Evolutionary conservation across 2,888 invertebrate species (phyloP).

Genomic region (Sisyra terminalis): DNA sequence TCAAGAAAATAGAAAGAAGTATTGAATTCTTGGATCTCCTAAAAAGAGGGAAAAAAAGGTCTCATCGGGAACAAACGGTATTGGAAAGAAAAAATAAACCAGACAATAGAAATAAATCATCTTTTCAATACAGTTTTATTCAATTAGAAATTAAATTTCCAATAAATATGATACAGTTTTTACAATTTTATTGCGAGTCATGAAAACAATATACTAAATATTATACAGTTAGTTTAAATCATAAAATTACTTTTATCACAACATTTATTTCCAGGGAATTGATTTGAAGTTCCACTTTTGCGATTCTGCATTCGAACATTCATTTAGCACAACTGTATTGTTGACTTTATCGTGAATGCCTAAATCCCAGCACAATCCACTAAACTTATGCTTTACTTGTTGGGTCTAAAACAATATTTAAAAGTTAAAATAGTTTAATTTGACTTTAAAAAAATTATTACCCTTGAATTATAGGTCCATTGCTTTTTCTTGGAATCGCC

Average conservation of each 20-base stretch:
- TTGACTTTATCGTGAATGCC: slow-evolving; percentile 26
- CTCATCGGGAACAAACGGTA: no score
- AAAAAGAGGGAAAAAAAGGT: no score
- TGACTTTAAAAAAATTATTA: slow-evolving; percentile 15
- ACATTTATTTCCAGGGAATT: slow-evolving; percentile 43
- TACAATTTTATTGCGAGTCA: no score
- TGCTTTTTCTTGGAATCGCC: slow-evolving; percentile 47
- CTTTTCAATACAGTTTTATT: no score
- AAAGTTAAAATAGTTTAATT: slow-evolving; percentile 10
- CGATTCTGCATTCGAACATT: slow-evolving; percentile 35
- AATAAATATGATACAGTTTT: no score
- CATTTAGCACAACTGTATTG: slow-evolving; percentile 37
- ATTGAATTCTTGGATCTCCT: no score
- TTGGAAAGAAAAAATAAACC: no score
- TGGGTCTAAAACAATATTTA: slow-evolving; percentile 25
- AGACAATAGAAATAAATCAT: no score
- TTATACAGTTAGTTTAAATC: no score
- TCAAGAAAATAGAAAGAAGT: no score
- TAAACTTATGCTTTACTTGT: slow-evolving; percentile 33
- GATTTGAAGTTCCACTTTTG: slow-evolving; percentile 55
- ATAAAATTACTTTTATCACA: background rate
- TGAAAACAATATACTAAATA: no score
- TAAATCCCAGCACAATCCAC: slow-evolving; percentile 39
- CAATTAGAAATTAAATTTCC: no score
- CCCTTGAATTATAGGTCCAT: slow-evolving; percentile 43